Percentiles rank a stretch among this genome's conserved stretches.
Conservation (phyloP, 1,140 invertebrate species). For the Lethrus apterus region DNA sequence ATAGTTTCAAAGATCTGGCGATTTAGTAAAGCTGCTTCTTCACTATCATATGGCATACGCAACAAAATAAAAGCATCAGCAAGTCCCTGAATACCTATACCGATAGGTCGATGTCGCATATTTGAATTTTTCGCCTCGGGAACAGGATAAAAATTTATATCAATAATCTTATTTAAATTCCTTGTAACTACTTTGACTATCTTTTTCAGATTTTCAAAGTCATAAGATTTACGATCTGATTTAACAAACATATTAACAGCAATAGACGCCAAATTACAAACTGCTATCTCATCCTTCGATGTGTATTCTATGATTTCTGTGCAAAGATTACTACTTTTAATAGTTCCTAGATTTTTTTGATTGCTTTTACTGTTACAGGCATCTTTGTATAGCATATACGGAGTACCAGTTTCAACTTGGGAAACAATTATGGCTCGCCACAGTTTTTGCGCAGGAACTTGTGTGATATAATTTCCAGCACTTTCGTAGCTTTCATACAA, state of each 20-base stretch:
- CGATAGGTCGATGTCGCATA: conserved; percentile 88
- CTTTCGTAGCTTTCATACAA: conserved; percentile 86
- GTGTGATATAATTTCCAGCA: conserved; percentile 49
- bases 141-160: conserved; percentile 94
- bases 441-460: conserved; percentile 76
- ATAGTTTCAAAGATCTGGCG: conserved; percentile 97
- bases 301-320: conserved; percentile 97
- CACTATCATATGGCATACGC: conserved; percentile 86
- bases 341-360: conserved; percentile 97
- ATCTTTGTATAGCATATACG: conserved; percentile 98
- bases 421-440: conserved; percentile 94
- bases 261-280: conserved; percentile 97
- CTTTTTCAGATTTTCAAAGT: conserved; percentile 83
- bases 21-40: conserved; percentile 81
- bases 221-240: conserved; percentile 64
- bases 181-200: conserved; percentile 83
- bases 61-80: conserved; percentile 96
- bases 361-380: conserved; percentile 96
- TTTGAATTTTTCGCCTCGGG: conserved; percentile 84
- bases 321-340: conserved; percentile 97
- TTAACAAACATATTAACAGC: conserved; percentile 96
- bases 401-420: conserved; percentile 97
- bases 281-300: conserved; percentile 88
- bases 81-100: conserved; percentile 93
- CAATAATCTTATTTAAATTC: conserved; percentile 97